phyloP scores from a whole-genome alignment of 2,888 invertebrate species.

The Thera britannica region DNA sequence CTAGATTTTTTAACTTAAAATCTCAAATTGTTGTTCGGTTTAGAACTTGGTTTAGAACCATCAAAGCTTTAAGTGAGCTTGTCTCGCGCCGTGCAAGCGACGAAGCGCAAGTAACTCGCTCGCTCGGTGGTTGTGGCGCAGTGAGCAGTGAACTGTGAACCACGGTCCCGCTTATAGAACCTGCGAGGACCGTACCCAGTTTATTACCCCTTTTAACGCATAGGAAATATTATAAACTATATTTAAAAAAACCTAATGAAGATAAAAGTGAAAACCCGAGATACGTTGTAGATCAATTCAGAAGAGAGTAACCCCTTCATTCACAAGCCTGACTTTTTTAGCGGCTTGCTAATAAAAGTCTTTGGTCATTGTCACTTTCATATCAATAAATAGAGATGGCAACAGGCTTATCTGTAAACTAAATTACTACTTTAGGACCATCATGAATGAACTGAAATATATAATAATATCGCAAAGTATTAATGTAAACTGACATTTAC shows the following conservation, averaged over 20 bases:
- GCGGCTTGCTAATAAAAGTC: too few species aligned
- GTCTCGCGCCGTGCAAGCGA: slow-evolving; percentile 46
- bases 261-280: too few species aligned
- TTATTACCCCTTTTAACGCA: not conserved
- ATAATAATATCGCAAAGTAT: too few species aligned
- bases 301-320: too few species aligned
- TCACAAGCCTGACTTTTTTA: too few species aligned
- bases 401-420: too few species aligned
- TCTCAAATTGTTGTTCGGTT: not conserved
- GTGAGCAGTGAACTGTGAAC: slow-evolving; percentile 61
- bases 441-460: too few species aligned
- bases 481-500: too few species aligned
- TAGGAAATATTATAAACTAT: not conserved
- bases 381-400: too few species aligned
- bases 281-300: too few species aligned
- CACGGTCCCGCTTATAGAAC: slow-evolving; percentile 63
- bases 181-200: slow-evolving; percentile 27
- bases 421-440: too few species aligned
- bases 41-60: not conserved
- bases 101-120: slow-evolving; percentile 66
- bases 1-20: not conserved
- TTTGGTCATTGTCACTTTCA: too few species aligned
- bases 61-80: slow-evolving; percentile 5
- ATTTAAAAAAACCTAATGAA: not conserved
- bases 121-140: slow-evolving; percentile 39